Percentiles rank a stretch among this genome's conserved stretches.
Evolutionary conservation across 2,113 vertebrate species (phyloP).

Genomic region (Ancistrus triradiatus): DNA sequence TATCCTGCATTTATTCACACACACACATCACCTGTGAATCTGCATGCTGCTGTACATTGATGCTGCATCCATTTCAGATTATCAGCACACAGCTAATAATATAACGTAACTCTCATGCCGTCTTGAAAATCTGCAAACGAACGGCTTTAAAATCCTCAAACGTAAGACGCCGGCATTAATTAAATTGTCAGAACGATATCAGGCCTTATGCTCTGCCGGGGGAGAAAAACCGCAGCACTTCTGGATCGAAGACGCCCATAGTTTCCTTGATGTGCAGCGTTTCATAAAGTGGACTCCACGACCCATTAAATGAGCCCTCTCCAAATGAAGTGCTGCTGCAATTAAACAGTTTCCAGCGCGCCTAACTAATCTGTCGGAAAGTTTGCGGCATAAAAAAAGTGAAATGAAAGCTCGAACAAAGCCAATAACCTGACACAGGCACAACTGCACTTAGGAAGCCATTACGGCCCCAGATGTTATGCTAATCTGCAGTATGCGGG

Average conservation of each 20-base stretch:
- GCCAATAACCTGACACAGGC: slow-evolving; percentile 25
- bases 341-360: slow-evolving; percentile 64
- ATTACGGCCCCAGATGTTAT: slow-evolving; percentile 45
- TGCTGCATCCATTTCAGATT: too few relatives aligned
- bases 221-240: neutral
- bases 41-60: too few relatives aligned
- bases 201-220: neutral
- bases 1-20: too few relatives aligned
- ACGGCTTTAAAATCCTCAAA: slow-evolving; percentile 3
- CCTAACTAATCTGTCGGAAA: slow-evolving; percentile 51
- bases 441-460: slow-evolving; percentile 38
- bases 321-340: slow-evolving; percentile 63
- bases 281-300: slow-evolving; percentile 59
- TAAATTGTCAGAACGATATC: slow-evolving; percentile 6
- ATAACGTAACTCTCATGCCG: too few relatives aligned
- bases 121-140: neutral
- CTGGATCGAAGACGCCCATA: slow-evolving; percentile 13
- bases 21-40: too few relatives aligned
- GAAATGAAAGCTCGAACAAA: slow-evolving; percentile 46
- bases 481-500: slow-evolving; percentile 38
- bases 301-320: slow-evolving; percentile 68
- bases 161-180: neutral
- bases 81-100: too few relatives aligned
- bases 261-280: slow-evolving; percentile 49
- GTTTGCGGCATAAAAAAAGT: slow-evolving; percentile 33